Evolutionary conservation across 1,140 invertebrate species (phyloP).

Genomic region (Pseudomyrmex dendroicus): DNA sequence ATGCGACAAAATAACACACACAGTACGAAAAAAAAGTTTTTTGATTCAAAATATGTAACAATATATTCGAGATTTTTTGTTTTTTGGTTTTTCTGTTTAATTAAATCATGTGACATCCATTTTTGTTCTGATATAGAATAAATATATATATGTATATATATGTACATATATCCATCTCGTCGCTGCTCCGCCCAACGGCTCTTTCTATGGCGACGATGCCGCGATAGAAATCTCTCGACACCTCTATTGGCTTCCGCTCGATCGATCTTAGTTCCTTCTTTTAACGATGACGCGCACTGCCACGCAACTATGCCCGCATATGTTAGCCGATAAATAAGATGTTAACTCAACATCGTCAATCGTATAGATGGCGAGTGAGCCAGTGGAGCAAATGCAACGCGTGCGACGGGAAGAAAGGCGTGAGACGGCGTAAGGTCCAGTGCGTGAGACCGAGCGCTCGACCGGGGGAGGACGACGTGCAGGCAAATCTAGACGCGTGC

Average conservation of each 20-base stretch:
- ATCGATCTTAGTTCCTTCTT: slow-evolving; percentile 35
- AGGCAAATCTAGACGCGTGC: slow-evolving; percentile 82
- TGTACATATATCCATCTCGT: background rate
- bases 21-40: too few relatives aligned
- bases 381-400: slow-evolving; percentile 85
- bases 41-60: background rate
- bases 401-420: slow-evolving; percentile 83
- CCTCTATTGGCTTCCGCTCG: background rate
- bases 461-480: slow-evolving; percentile 81
- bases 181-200: background rate
- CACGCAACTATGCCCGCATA: slow-evolving; percentile 28
- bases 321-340: slow-evolving; percentile 49
- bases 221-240: slow-evolving; percentile 30
- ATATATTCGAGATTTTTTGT: background rate
- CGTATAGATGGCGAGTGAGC: slow-evolving; percentile 83
- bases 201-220: background rate
- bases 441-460: slow-evolving; percentile 82
- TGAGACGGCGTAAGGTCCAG: slow-evolving; percentile 81
- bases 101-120: too few relatives aligned
- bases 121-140: background rate
- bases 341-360: slow-evolving; percentile 29
- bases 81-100: background rate
- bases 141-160: background rate
- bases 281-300: slow-evolving; percentile 36
- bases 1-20: background rate